Conservation (phyloP, 2,113 vertebrate genomes). For the Ploceus nigricollis region DNA sequence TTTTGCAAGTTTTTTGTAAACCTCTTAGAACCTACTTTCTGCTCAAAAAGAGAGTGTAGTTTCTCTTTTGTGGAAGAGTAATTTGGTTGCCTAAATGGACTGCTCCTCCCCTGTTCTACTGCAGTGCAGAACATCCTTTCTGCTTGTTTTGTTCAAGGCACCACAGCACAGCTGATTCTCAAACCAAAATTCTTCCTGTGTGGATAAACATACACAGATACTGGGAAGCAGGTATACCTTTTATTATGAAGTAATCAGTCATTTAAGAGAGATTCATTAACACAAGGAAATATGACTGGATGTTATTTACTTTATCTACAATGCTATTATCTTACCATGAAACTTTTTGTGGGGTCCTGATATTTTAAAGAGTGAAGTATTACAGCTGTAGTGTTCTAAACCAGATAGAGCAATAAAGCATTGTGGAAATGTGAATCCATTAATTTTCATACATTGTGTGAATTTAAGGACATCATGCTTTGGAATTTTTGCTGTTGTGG, state of each 20-base stretch:
- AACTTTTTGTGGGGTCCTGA: neutral
- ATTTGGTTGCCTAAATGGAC: conserved; percentile 4
- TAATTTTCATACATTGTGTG: neutral
- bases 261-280: neutral
- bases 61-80: conserved; percentile 25
- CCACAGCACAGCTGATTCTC: neutral
- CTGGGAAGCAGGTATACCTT: neutral
- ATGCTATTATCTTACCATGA: neutral
- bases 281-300: neutral
- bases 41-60: neutral
- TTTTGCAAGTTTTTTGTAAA: neutral
- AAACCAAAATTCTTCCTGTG: neutral
- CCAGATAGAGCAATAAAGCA: neutral
- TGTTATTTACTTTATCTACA: conserved; percentile 29
- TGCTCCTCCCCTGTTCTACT: conserved; percentile 24
- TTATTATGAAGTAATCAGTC: conserved; percentile 12
- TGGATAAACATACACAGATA: conserved; percentile 5
- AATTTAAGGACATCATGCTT: neutral
- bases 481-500: neutral
- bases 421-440: neutral
- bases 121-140: neutral
- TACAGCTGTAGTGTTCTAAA: neutral
- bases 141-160: neutral
- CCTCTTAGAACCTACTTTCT: neutral
- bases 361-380: neutral